phyloP scores from a whole-genome alignment of 2,113 vertebrate genomes.

The Periophthalmus modestus region DNA sequence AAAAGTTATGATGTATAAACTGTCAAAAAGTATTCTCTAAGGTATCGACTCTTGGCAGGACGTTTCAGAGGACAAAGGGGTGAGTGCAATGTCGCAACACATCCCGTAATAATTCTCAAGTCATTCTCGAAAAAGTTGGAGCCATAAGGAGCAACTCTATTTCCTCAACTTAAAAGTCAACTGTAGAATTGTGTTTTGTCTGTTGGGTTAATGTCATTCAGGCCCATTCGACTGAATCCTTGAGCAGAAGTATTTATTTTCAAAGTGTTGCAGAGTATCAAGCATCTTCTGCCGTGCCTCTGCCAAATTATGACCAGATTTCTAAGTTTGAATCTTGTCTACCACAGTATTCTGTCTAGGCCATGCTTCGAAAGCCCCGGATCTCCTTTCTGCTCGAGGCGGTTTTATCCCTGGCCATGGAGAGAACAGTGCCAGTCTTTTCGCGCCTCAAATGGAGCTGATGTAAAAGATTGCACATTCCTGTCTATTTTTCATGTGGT shows the following conservation, averaged over 20 bases:
- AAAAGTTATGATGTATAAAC: neutral
- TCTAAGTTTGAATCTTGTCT: neutral
- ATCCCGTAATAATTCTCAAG: neutral
- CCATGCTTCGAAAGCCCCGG: neutral
- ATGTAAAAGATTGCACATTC: conserved; percentile 2
- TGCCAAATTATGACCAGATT: neutral
- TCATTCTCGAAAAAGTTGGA: neutral
- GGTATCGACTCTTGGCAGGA: neutral
- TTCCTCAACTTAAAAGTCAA: no score
- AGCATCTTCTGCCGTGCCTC: neutral
- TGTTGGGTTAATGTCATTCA: neutral
- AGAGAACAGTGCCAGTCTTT: conserved; percentile 8
- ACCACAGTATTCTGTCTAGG: neutral
- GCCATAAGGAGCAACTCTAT: neutral
- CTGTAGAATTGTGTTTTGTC: no score
- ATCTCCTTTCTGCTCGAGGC: conserved; percentile 5
- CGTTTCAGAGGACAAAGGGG: neutral
- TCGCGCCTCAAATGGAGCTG: conserved; percentile 4
- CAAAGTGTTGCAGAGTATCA: conserved; percentile 11
- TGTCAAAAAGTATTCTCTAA: neutral
- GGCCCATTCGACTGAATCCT: neutral
- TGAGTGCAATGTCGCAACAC: neutral
- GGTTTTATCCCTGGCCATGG: neutral
- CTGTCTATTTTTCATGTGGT: conserved; percentile 7
- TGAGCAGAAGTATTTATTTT: neutral